A percentile compares a stretch with the other conserved stretches of the same genome.
phyloP scores from a whole-genome alignment of 2,888 invertebrate species.

The Aphodius sticticus region DNA sequence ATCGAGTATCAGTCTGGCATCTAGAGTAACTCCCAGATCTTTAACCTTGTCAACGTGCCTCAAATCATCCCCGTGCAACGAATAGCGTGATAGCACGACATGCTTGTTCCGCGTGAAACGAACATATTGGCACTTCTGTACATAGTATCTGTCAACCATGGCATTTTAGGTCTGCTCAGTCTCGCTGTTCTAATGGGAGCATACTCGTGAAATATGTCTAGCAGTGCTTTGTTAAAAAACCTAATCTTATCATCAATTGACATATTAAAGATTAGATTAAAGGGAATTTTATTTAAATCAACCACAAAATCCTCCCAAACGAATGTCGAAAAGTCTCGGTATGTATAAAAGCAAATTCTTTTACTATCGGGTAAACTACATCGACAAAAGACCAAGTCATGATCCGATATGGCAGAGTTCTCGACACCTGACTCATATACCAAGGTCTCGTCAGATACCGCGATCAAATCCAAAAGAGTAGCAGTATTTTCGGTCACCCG shows the following conservation, averaged over 20 bases:
- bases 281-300: neutral
- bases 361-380: too few relatives aligned
- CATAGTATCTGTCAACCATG: conserved; percentile 12
- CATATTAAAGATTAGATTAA: neutral
- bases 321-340: too few relatives aligned
- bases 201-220: neutral
- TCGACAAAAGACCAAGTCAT: neutral
- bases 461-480: conserved; percentile 1
- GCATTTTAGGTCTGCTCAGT: neutral
- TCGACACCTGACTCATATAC: neutral
- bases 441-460: neutral
- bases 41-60: too few relatives aligned
- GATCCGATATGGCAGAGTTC: conserved; percentile 5
- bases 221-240: conserved; percentile 11
- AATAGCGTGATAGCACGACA: too few relatives aligned
- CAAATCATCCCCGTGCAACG: too few relatives aligned
- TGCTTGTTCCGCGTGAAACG: too few relatives aligned
- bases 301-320: neutral
- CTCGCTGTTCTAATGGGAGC: neutral
- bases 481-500: neutral
- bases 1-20: too few relatives aligned
- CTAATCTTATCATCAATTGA: neutral
- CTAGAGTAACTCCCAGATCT: too few relatives aligned
- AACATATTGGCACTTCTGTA: too few relatives aligned
- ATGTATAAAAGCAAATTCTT: too few relatives aligned